These are phyloP conservation scores for Troglohyphantes excavatus DNA, from an alignment of 2,888 invertebrate species.

Conservation along the genomic window DNA sequence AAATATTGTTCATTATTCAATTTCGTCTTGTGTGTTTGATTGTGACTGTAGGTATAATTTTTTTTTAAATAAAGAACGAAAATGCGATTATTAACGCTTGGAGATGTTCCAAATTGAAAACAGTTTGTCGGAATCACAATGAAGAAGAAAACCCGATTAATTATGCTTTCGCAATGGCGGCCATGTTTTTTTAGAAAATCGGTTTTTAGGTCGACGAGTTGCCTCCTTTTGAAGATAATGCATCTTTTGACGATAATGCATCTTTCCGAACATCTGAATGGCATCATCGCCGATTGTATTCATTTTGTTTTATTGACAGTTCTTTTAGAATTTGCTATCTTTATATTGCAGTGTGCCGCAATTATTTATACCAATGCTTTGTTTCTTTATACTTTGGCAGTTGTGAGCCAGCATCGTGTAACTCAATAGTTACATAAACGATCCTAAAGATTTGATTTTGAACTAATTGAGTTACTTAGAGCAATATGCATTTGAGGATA, in stretches of 20 bases:
- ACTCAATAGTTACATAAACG: no score
- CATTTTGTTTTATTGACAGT: background rate
- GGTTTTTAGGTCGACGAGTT: constrained; percentile 63
- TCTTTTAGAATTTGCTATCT: background rate
- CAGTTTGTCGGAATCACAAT: constrained; percentile 16
- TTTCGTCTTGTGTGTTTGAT: background rate
- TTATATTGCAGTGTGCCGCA: no score
- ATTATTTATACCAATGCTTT: no score
- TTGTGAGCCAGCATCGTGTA: no score
- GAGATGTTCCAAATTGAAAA: constrained; percentile 46
- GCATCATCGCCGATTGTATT: background rate
- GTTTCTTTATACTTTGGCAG: no score
- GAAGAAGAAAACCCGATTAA: constrained; percentile 35
- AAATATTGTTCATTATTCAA: background rate
- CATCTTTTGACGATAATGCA: constrained; percentile 49
- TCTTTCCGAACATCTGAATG: constrained; percentile 10
- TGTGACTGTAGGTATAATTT: background rate
- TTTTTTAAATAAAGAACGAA: background rate
- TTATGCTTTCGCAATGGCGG: constrained; percentile 39
- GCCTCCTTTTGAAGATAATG: constrained; percentile 51
- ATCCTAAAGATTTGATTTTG: no score
- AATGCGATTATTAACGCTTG: background rate
- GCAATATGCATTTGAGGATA: no score
- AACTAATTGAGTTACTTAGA: no score
- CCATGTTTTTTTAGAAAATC: constrained; percentile 58